Percentiles rank a stretch among this genome's conserved stretches.
Conservation (phyloP, 2,113 vertebrate genomes). For the Pachycephala philippinensis region DNA sequence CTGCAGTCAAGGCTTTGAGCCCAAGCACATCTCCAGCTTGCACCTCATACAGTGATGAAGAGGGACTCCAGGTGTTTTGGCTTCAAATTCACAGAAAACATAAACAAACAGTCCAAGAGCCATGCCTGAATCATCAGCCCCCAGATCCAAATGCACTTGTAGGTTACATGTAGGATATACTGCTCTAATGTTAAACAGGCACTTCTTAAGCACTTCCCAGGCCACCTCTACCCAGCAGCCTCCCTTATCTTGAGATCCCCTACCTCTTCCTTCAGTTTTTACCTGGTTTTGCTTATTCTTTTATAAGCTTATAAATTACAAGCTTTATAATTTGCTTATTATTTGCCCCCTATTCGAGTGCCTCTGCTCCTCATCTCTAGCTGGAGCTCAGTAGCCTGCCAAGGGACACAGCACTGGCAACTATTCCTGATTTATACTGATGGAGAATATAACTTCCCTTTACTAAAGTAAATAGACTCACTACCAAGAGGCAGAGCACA, state of each 20-base stretch:
- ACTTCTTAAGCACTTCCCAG: background rate
- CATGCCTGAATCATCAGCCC: background rate
- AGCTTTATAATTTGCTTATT: background rate
- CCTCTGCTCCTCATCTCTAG: background rate
- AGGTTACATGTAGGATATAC: background rate
- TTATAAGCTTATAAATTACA: background rate
- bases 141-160: background rate
- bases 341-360: background rate
- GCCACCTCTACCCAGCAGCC: background rate
- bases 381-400: background rate
- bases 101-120: background rate
- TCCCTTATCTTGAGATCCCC: background rate
- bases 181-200: background rate
- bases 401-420: background rate
- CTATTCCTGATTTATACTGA: background rate
- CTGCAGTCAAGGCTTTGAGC: background rate
- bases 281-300: background rate
- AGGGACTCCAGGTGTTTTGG: background rate
- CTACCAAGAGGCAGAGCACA: background rate
- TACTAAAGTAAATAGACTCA: constrained; percentile 24
- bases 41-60: background rate
- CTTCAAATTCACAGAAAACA: background rate
- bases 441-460: background rate
- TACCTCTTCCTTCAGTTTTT: background rate
- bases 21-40: background rate